A percentile compares a stretch with the other conserved stretches of the same genome.
Evolutionary conservation across 35 echinoderm and acorn worm genomes (phyloP).

Genomic region (Acanthaster planci): DNA sequence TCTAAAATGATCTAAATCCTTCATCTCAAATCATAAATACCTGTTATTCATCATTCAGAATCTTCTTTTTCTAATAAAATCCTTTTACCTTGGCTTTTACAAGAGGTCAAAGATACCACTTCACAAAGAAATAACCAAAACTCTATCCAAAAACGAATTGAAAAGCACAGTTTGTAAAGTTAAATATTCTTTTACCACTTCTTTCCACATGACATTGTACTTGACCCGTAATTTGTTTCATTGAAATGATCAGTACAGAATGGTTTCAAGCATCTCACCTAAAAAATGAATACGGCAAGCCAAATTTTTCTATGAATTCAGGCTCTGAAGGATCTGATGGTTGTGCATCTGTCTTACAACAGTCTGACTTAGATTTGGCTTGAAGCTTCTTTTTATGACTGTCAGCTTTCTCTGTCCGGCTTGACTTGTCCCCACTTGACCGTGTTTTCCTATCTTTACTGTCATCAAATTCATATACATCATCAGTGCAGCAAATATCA

Average conservation of each 20-base stretch:
- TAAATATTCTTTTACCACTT: no score
- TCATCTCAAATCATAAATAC: no score
- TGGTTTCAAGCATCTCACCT: neutral
- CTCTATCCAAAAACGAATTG: no score
- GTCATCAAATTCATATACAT: slow-evolving; percentile 13
- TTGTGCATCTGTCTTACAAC: neutral
- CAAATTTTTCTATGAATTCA: neutral
- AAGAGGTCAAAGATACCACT: no score
- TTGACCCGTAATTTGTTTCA: no score
- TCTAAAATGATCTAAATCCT: no score
- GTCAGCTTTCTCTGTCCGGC: neutral
- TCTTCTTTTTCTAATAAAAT: no score
- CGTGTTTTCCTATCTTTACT: neutral
- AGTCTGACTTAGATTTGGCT: neutral
- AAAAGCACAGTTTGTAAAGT: no score
- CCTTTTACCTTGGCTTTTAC: no score
- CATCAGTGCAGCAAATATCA: slow-evolving; percentile 15
- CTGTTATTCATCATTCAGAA: no score
- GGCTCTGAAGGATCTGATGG: neutral
- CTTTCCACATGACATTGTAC: no score
- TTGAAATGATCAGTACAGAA: neutral
- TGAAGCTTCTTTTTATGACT: neutral
- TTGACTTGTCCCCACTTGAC: neutral
- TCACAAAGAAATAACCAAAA: no score
- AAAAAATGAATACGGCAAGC: slow-evolving; percentile 5